A percentile compares a stretch with the other conserved stretches of the same genome.
phyloP scores from a whole-genome alignment of 2,888 invertebrate species.

The Lasioglossum calceatum region DNA sequence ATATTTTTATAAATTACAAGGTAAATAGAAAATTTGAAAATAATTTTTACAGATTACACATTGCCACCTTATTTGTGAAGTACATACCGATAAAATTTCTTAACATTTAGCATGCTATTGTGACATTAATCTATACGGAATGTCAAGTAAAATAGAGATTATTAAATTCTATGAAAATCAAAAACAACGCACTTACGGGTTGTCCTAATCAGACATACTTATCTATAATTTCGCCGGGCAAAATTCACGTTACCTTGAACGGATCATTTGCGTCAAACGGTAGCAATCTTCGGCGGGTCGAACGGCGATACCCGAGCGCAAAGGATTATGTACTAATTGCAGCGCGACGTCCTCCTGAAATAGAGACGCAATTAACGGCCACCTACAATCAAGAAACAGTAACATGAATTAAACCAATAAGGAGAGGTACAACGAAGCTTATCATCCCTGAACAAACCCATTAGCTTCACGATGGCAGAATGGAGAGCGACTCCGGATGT shows the following conservation, averaged over 20 bases:
- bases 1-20: not conserved
- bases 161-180: not conserved
- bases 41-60: no score
- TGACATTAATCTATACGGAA: no score
- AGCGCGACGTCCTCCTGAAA: constrained; percentile 10
- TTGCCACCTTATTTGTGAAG: no score
- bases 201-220: not conserved
- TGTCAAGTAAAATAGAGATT: not conserved
- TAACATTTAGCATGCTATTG: no score
- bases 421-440: constrained; percentile 25
- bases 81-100: no score
- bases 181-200: not conserved
- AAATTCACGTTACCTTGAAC: not conserved
- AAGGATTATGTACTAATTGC: constrained; percentile 15
- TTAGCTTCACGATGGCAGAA: constrained; percentile 3
- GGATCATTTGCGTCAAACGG: not conserved
- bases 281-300: not conserved
- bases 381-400: constrained; percentile 24
- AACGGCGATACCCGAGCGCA: not conserved
- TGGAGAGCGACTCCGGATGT: constrained; percentile 3
- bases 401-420: constrained; percentile 19
- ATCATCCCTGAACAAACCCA: constrained; percentile 23
- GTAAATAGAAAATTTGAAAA: not conserved
- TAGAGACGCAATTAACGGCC: constrained; percentile 14
- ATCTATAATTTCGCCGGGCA: not conserved